These are phyloP conservation scores for Drosophila suboccidentalis DNA, from an alignment of 2,888 invertebrate genomes.

Conservation along the genomic window DNA sequence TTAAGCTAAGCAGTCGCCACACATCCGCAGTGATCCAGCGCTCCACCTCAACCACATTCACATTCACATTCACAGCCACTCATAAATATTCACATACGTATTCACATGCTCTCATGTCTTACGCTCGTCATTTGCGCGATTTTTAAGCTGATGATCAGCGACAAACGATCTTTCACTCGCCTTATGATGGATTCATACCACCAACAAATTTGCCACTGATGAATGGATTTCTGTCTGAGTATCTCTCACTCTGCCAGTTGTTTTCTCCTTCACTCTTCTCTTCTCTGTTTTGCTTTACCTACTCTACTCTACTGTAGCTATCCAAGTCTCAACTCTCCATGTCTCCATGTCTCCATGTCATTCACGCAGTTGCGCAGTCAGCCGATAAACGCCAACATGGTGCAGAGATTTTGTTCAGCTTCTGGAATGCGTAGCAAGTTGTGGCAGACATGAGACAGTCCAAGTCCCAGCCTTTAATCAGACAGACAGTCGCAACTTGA, in stretches of 20 bases:
- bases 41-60: constrained; percentile 46
- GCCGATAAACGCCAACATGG: constrained; percentile 78
- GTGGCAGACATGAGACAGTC: constrained; percentile 64
- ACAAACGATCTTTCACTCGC: constrained; percentile 84
- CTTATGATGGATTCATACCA: constrained; percentile 85
- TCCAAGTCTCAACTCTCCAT: constrained; percentile 29
- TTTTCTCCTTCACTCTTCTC: constrained; percentile 2
- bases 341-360: constrained; percentile 47
- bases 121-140: constrained; percentile 83
- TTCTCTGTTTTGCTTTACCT: constrained; percentile 17
- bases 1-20: constrained; percentile 67
- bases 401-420: constrained; percentile 84
- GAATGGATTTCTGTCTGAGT: constrained; percentile 83
- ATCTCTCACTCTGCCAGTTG: constrained; percentile 29
- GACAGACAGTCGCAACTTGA: constrained; percentile 43
- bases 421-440: constrained; percentile 84
- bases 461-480: constrained; percentile 49
- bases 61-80: constrained; percentile 27
- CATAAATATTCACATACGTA: constrained; percentile 22
- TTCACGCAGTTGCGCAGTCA: constrained; percentile 61
- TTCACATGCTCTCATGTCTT: constrained; percentile 68
- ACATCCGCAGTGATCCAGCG: constrained; percentile 40
- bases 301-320: constrained; percentile 19
- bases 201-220: constrained; percentile 86
- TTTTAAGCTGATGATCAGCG: constrained; percentile 85